Evolutionary conservation across 2,797 vertebrate species (phyloP).

Genomic region (Arctocebus calabarensis): DNA sequence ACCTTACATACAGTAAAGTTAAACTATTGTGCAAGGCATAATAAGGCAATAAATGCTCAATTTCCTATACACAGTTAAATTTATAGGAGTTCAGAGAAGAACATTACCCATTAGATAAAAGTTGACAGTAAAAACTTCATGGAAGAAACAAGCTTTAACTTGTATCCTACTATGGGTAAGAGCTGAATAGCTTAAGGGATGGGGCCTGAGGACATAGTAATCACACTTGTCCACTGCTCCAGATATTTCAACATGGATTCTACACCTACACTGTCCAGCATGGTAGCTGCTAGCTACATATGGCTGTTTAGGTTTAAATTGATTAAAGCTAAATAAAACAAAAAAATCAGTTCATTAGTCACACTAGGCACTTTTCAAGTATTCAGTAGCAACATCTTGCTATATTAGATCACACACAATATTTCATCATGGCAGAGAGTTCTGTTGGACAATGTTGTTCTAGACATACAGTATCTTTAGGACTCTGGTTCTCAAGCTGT

Average conservation of each 20-base stretch:
- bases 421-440: neutral
- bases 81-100: neutral
- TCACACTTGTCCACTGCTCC: neutral
- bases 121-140: neutral
- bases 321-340: slow-evolving; percentile 48
- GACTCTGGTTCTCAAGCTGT: too few species aligned
- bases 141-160: neutral
- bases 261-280: neutral
- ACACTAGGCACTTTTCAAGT: neutral
- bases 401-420: neutral
- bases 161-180: neutral
- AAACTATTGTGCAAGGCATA: neutral
- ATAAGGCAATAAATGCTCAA: neutral
- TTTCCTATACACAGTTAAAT: neutral
- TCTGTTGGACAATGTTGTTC: neutral
- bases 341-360: neutral
- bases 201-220: neutral
- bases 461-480: neutral
- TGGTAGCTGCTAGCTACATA: neutral
- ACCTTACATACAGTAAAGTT: neutral
- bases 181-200: neutral
- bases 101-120: neutral
- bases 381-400: neutral
- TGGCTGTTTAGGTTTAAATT: neutral
- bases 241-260: neutral